phyloP scores from a whole-genome alignment of 1,140 invertebrate genomes.

The Cataglyphis hispanica region DNA sequence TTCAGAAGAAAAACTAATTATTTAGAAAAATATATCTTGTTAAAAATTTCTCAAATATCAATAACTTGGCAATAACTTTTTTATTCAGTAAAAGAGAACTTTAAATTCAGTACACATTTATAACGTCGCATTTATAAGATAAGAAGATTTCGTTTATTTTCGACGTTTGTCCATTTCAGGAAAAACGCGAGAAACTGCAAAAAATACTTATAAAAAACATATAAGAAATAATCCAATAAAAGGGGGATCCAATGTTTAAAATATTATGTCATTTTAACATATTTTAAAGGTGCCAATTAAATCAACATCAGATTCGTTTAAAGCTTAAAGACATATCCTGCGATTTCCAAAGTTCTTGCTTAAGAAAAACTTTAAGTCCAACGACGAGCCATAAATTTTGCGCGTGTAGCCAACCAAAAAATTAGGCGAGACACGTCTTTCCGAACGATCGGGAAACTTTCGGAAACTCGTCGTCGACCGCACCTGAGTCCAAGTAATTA shows the following conservation, averaged over 20 bases:
- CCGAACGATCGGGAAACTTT: constrained; percentile 71
- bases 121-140: neutral
- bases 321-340: neutral
- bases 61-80: neutral
- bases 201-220: neutral
- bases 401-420: constrained; percentile 65
- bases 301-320: neutral
- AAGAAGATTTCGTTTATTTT: neutral
- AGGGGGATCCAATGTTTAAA: neutral
- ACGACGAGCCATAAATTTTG: constrained; percentile 43
- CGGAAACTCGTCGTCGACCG: constrained; percentile 72
- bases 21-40: neutral
- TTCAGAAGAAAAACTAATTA: neutral
- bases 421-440: constrained; percentile 39
- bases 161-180: neutral
- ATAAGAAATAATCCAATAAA: neutral
- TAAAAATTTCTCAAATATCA: neutral
- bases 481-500: constrained; percentile 67
- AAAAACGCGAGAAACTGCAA: neutral
- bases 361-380: constrained; percentile 9
- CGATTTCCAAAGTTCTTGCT: constrained; percentile 9
- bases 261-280: neutral
- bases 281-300: neutral
- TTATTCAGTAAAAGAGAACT: no score
- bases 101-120: neutral